Evolutionary conservation across 2,797 vertebrate species (phyloP).

Genomic region (Cercopithecus neglectus): DNA sequence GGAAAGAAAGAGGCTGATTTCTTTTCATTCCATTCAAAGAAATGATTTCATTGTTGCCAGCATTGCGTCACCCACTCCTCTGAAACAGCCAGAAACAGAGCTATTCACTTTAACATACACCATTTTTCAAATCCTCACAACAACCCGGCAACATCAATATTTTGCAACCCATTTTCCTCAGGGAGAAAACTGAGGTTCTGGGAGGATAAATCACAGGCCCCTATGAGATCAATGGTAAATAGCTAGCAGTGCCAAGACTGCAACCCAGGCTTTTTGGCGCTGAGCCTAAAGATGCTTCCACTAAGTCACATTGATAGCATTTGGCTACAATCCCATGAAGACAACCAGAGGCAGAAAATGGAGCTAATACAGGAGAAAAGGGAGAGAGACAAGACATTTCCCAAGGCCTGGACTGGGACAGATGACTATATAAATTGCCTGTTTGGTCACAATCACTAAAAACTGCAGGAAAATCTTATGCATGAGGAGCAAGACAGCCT

Average conservation of each 20-base stretch:
- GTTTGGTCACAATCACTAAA: background rate
- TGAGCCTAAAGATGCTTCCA: background rate
- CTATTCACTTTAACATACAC: rapidly evolving
- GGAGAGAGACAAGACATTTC: background rate
- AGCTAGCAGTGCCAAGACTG: background rate
- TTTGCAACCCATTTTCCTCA: background rate
- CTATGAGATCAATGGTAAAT: background rate
- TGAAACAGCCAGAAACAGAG: background rate
- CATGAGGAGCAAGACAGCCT: background rate
- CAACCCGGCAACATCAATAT: background rate
- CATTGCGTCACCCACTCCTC: background rate
- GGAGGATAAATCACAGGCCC: background rate
- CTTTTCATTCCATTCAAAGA: background rate
- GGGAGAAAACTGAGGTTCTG: background rate
- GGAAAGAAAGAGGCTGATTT: background rate
- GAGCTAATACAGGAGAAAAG: background rate
- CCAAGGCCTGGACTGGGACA: background rate
- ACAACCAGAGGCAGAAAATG: background rate
- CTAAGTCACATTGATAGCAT: background rate
- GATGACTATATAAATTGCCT: background rate
- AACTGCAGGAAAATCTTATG: background rate
- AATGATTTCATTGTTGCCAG: background rate
- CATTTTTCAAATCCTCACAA: background rate
- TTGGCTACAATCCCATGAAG: background rate
- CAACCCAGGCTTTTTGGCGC: background rate